Conservation (phyloP, 2,797 vertebrate species). For the Zalophus californianus region DNA sequence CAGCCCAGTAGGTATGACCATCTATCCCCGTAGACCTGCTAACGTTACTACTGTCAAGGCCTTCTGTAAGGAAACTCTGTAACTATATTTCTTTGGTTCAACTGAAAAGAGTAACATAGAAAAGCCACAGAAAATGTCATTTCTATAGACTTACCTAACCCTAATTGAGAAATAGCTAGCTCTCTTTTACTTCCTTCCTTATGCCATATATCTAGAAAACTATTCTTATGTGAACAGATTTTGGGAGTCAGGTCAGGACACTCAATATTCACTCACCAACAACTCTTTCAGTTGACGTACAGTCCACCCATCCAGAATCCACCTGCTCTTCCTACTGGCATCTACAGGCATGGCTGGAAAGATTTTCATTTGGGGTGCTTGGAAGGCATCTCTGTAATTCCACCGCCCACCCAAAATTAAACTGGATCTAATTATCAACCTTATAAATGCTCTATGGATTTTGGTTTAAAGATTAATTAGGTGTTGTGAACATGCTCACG, state of each 20-base stretch:
- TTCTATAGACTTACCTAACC: background rate
- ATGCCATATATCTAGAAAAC: background rate
- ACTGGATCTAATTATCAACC: background rate
- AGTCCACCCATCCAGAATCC: background rate
- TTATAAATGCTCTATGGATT: background rate
- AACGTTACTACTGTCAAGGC: background rate
- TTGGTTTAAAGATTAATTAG: constrained; percentile 1
- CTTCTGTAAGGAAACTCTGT: background rate
- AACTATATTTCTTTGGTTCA: background rate
- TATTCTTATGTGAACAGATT: background rate
- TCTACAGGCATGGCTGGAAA: background rate
- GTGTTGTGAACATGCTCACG: background rate
- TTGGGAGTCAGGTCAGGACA: background rate
- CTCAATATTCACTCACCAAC: background rate
- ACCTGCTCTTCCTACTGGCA: background rate
- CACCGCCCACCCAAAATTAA: background rate
- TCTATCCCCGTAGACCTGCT: background rate
- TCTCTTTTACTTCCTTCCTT: background rate
- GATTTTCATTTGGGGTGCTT: background rate
- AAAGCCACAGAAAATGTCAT: background rate
- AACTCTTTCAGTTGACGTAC: background rate
- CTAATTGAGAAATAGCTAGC: background rate
- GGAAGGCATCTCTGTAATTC: background rate
- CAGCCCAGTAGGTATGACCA: too few species aligned
- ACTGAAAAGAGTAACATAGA: background rate